Conservation (phyloP, 2,797 vertebrate genomes). For the Lutjanus argentimaculatus region DNA sequence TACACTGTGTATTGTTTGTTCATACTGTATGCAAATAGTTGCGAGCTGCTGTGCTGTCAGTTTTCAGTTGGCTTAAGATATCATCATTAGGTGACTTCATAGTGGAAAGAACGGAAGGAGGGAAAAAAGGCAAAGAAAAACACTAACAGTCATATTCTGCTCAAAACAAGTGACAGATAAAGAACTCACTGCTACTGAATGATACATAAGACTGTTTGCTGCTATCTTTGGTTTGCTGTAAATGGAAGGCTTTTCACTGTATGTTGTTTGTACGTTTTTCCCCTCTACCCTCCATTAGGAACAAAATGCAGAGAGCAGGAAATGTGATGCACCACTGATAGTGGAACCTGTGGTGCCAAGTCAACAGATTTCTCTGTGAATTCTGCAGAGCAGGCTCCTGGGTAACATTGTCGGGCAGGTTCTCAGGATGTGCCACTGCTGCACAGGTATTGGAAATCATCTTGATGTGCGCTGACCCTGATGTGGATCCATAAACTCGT, state of each 20-base stretch:
- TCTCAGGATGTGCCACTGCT: conserved; percentile 27
- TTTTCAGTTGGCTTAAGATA: conserved; percentile 17
- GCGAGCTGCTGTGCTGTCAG: conserved; percentile 4
- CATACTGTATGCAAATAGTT: conserved; percentile 7
- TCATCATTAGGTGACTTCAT: conserved; percentile 11
- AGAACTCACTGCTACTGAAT: conserved; percentile 27
- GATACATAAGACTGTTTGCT: conserved; percentile 45
- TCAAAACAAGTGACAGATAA: conserved; percentile 14
- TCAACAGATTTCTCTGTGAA: conserved; percentile 65
- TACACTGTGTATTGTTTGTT: conserved; percentile 25
- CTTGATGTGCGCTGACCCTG: conserved; percentile 33
- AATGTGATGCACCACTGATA: conserved; percentile 66
- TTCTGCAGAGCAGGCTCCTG: conserved; percentile 47
- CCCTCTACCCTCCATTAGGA: conserved; percentile 17
- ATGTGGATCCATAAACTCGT: conserved; percentile 39
- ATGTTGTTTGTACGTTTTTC: conserved; percentile 25
- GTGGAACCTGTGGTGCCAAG: conserved; percentile 56
- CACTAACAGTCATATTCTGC: conserved; percentile 1
- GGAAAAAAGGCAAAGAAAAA: not conserved
- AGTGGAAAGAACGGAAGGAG: not conserved
- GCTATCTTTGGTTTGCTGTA: conserved; percentile 40
- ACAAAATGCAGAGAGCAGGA: conserved; percentile 62
- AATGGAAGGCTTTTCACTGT: conserved; percentile 34
- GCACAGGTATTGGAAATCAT: conserved; percentile 32
- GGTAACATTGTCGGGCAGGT: conserved; percentile 25